These are phyloP conservation scores for Hymenopus coronatus DNA, from an alignment of 2,888 invertebrate species.

Conservation along the genomic window DNA sequence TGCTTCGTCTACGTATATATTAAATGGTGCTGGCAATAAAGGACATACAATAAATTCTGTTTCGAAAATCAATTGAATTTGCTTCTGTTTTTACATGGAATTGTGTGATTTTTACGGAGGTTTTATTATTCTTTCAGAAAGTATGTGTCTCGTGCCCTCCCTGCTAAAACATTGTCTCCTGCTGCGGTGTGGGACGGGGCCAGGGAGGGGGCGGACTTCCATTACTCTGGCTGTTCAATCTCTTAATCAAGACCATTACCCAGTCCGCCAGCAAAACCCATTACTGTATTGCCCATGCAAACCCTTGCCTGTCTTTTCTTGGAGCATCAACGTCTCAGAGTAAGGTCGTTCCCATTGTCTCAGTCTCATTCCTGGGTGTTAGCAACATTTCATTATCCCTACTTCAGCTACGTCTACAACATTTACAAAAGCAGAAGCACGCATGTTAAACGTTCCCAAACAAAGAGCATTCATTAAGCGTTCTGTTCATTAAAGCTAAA, in stretches of 20 bases:
- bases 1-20: too few species aligned
- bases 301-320: background rate
- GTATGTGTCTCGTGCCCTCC: background rate
- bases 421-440: too few species aligned
- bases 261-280: conserved; percentile 22
- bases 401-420: too few species aligned
- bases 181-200: background rate
- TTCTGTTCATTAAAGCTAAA: too few species aligned
- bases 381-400: too few species aligned
- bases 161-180: conserved; percentile 25
- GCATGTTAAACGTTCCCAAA: too few species aligned
- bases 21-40: too few species aligned
- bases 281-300: conserved; percentile 29
- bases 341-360: background rate
- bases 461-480: too few species aligned
- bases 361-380: background rate
- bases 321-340: background rate
- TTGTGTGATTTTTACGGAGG: too few species aligned
- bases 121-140: background rate
- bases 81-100: too few species aligned
- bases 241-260: conserved; percentile 34
- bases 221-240: conserved; percentile 30
- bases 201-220: conserved; percentile 1
- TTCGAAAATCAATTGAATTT: too few species aligned
- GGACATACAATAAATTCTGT: too few species aligned